Conservation (phyloP, 2,113 vertebrate species). For the Rhineura floridana region DNA sequence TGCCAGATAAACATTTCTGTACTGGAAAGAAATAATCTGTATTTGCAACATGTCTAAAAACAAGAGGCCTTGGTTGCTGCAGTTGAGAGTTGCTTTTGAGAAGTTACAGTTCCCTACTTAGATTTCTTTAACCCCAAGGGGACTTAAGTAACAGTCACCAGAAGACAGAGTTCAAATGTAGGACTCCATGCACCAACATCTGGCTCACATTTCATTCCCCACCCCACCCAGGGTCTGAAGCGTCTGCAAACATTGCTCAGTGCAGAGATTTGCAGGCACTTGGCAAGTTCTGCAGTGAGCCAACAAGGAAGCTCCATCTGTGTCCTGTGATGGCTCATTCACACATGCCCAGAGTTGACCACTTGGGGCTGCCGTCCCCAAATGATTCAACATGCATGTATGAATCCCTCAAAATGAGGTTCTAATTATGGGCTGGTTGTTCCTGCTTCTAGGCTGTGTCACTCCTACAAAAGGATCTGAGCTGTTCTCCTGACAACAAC, state of each 20-base stretch:
- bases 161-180: not conserved
- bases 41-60: not conserved
- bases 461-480: too few relatives aligned
- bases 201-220: not conserved
- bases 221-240: not conserved
- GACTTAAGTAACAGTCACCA: not conserved
- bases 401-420: not conserved
- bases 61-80: accelerated
- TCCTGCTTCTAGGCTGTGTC: too few relatives aligned
- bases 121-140: not conserved
- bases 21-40: not conserved
- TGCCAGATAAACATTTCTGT: not conserved
- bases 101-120: not conserved
- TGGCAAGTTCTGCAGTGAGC: not conserved
- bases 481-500: too few relatives aligned
- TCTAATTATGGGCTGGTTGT: too few relatives aligned
- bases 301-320: not conserved
- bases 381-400: not conserved
- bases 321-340: not conserved
- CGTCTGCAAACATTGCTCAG: not conserved
- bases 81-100: not conserved
- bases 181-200: not conserved
- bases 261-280: not conserved
- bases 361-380: not conserved
- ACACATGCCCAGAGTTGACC: not conserved